These are phyloP conservation scores for Phalera bucephala DNA, from an alignment of 2,888 invertebrate species.

Conservation along the genomic window DNA sequence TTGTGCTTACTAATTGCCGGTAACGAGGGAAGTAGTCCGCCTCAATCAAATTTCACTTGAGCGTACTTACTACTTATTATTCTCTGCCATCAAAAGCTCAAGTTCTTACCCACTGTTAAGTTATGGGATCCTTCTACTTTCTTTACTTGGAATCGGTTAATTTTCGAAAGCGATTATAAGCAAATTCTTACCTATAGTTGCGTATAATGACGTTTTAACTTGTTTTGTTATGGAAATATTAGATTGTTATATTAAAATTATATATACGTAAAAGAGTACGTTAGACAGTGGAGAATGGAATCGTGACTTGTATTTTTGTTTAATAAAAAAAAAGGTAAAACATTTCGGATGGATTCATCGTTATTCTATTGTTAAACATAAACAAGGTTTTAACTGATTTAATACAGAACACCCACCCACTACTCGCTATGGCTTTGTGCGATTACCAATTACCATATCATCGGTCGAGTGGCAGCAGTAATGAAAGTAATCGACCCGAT, in stretches of 20 bases:
- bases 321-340: background rate
- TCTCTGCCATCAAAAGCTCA: too few relatives aligned
- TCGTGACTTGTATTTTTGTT: background rate
- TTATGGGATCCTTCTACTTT: too few relatives aligned
- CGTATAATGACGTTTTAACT: conserved; percentile 11
- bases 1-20: conserved; percentile 14
- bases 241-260: background rate
- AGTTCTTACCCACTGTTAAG: too few relatives aligned
- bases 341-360: background rate
- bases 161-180: background rate
- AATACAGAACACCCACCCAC: too few relatives aligned
- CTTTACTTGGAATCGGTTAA: too few relatives aligned
- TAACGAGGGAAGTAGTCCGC: conserved; percentile 35
- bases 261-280: background rate
- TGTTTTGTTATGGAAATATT: conserved; percentile 15
- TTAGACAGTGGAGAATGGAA: background rate
- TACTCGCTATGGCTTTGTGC: too few relatives aligned
- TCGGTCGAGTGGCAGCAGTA: conserved; percentile 35
- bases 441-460: conserved; percentile 20
- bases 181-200: conserved; percentile 6
- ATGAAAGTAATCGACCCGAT: conserved; percentile 28
- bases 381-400: too few relatives aligned
- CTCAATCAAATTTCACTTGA: too few relatives aligned
- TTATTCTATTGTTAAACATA: too few relatives aligned
- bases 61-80: too few relatives aligned